These are phyloP conservation scores for Poecilia picta DNA, from an alignment of 2,797 vertebrate species.

Conservation along the genomic window DNA sequence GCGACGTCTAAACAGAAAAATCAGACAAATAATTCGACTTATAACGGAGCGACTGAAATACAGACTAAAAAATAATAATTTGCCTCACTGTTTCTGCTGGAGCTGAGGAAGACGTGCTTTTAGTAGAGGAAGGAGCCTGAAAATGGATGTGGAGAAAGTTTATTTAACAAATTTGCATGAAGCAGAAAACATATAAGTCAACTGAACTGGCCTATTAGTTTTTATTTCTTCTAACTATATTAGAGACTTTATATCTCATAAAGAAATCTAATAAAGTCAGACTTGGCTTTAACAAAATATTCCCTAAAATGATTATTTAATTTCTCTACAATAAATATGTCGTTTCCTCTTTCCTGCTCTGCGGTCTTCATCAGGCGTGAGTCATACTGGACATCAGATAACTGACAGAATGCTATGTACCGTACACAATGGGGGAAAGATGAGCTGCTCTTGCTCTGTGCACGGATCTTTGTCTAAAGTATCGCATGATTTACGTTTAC, in stretches of 20 bases:
- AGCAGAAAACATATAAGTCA: background rate
- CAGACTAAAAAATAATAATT: background rate
- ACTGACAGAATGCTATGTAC: background rate
- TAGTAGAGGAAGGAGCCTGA: conserved; percentile 24
- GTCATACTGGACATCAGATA: background rate
- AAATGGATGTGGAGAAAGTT: background rate
- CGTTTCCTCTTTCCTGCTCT: background rate
- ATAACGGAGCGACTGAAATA: background rate
- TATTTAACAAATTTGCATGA: background rate
- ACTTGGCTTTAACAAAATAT: background rate
- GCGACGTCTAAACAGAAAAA: conserved; percentile 10
- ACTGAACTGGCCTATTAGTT: background rate
- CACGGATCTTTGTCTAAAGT: background rate
- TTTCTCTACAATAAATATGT: background rate
- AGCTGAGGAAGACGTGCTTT: background rate
- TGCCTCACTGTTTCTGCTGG: conserved; percentile 2
- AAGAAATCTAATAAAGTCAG: background rate
- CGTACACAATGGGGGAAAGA: background rate
- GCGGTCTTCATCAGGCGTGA: background rate
- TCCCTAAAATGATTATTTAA: background rate
- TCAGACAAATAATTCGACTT: background rate
- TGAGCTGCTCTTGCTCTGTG: background rate
- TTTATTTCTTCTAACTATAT: background rate
- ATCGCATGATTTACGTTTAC: background rate
- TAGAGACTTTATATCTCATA: background rate